Evolutionary conservation across 2,797 vertebrate genomes (phyloP).

Genomic region (Limnodromus scolopaceus): DNA sequence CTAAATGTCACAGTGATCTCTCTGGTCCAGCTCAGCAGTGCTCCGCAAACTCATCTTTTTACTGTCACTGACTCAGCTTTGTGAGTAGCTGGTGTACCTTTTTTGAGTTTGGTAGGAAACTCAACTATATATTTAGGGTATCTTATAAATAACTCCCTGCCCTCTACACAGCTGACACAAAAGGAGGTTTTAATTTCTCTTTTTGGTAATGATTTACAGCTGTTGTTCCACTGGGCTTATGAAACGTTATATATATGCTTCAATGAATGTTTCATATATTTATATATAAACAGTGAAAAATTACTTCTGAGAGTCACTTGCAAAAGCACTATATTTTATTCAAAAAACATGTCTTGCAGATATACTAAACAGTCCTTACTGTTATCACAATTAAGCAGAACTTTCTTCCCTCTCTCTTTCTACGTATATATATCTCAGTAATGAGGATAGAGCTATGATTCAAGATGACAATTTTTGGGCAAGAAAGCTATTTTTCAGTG

Average conservation of each 20-base stretch:
- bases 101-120: conserved; percentile 38
- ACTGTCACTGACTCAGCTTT: conserved; percentile 51
- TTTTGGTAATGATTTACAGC: conserved; percentile 49
- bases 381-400: conserved; percentile 16
- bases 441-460: background rate
- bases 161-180: conserved; percentile 10
- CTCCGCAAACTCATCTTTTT: conserved; percentile 27
- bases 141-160: conserved; percentile 36
- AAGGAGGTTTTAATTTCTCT: conserved; percentile 44
- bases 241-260: background rate
- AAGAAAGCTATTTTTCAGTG: background rate
- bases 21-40: conserved; percentile 41
- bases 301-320: background rate
- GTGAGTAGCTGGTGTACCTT: conserved; percentile 36
- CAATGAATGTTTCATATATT: conserved; percentile 28
- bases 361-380: background rate
- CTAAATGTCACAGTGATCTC: conserved; percentile 65
- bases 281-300: conserved; percentile 37
- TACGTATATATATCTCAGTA: conserved; percentile 5
- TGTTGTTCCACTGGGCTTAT: background rate
- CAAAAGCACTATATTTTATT: background rate
- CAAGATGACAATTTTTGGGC: conserved; percentile 1
- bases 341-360: background rate
- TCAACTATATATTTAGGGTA: conserved; percentile 19
- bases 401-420: background rate